Evolutionary conservation across 2,797 vertebrate genomes (phyloP), one percentile per base, ranked within the genome.

Genomic region (Pterois miles): DNA sequence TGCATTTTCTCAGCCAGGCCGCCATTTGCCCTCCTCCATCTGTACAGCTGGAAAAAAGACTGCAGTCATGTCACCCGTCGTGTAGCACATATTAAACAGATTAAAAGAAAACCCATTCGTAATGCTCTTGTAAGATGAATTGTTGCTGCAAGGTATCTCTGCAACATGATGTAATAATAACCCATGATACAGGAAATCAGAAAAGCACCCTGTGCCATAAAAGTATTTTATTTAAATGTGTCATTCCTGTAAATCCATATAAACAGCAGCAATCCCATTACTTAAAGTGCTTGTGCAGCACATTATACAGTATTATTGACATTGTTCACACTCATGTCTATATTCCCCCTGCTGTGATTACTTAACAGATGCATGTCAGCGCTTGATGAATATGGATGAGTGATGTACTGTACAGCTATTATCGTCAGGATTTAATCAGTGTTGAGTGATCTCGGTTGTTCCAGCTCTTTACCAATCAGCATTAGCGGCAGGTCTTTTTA

Each of bases 401-500:
- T 83, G 73, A 90, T 89, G 89, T 31, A 57, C 84, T 73, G 72
- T 79, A 80, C 78, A 58, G 80, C 88, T 86, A 88, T 89, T 89
- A 87, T 86, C 12, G 69, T 76, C 80, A 66, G 87, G 74, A 86
- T 91, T 93, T 91, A 93, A 94, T 93, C 92, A 92, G 85, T 27
- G 78, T 81, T 84, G 89, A 93, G 89, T 91, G 90, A 91, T 89
- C 79, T 82, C 46, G 2, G 71, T 88, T 78, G 73, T 71, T 58
- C 38, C 43, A 52, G 43, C 69, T 87, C 81, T 81, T 68, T 66
- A 78, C 80, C 82, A 92, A 92, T 92, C 89, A 87, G 70, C 82
- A 84, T 87, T 89, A 91, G 79, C 58, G 78, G 82, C 82, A 64
- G 86, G 84, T 88, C 81, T 77, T 72, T 74, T 80, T 58, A 57